Conservation (phyloP, 1,140 invertebrate genomes). For the Mycetomoellerius zeteki region DNA sequence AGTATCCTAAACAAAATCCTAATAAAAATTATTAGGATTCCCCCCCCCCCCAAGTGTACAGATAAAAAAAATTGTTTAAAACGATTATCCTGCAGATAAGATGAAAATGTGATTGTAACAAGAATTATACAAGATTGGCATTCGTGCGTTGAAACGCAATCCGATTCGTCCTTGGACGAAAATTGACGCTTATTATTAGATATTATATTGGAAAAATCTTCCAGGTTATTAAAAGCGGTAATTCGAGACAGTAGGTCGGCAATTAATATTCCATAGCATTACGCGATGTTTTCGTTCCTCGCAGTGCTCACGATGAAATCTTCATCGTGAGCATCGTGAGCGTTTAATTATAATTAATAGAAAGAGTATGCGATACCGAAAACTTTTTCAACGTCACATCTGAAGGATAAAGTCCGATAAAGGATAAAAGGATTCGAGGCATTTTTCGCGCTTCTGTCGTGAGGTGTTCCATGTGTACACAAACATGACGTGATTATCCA, state of each 20-base stretch:
- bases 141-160: background rate
- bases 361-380: slow-evolving; percentile 1
- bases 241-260: slow-evolving; percentile 42
- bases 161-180: slow-evolving; percentile 15
- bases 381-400: background rate
- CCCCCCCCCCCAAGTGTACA: background rate
- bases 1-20: background rate
- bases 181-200: slow-evolving; percentile 56
- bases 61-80: background rate
- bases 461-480: background rate
- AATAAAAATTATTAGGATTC: too few species aligned
- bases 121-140: slow-evolving; percentile 2
- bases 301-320: background rate
- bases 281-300: slow-evolving; percentile 5
- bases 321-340: background rate
- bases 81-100: background rate
- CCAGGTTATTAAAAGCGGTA: slow-evolving; percentile 25
- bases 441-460: background rate
- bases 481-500: slow-evolving; percentile 45
- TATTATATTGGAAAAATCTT: slow-evolving; percentile 49
- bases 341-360: slow-evolving; percentile 10
- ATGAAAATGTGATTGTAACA: background rate
- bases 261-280: slow-evolving; percentile 52
- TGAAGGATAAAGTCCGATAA: too few species aligned
- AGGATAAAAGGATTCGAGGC: background rate